A percentile compares a stretch with the other conserved stretches of the same genome.
phyloP scores from a whole-genome alignment of 2,113 vertebrate species.

The Saccopteryx leptura region DNA sequence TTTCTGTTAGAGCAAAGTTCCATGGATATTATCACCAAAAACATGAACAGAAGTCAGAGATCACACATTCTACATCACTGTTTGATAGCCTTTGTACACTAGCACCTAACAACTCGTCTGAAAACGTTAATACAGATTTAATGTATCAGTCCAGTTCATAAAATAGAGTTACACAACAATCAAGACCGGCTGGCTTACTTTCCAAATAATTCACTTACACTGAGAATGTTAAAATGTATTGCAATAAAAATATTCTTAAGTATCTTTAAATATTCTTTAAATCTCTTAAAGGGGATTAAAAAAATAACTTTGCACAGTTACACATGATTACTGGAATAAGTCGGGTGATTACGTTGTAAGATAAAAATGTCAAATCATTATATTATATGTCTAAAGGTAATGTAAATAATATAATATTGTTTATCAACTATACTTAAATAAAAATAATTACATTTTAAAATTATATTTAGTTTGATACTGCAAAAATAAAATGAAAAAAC shows the following conservation, averaged over 20 bases:
- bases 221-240: neutral
- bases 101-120: neutral
- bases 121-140: neutral
- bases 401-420: neutral
- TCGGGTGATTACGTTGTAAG: neutral
- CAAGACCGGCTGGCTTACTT: neutral
- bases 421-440: neutral
- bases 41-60: neutral
- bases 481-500: neutral
- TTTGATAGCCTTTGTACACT: neutral
- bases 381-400: neutral
- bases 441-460: neutral
- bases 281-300: neutral
- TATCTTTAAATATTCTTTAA: no score
- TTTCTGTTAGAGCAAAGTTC: neutral
- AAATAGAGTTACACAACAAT: neutral
- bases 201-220: neutral
- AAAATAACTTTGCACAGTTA: neutral
- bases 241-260: neutral
- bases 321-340: neutral
- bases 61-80: neutral
- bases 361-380: neutral
- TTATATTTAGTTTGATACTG: neutral
- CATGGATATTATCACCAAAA: neutral
- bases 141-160: neutral